Conservation (phyloP, 2,113 vertebrate genomes). For the Dendrocopos noguchii region DNA sequence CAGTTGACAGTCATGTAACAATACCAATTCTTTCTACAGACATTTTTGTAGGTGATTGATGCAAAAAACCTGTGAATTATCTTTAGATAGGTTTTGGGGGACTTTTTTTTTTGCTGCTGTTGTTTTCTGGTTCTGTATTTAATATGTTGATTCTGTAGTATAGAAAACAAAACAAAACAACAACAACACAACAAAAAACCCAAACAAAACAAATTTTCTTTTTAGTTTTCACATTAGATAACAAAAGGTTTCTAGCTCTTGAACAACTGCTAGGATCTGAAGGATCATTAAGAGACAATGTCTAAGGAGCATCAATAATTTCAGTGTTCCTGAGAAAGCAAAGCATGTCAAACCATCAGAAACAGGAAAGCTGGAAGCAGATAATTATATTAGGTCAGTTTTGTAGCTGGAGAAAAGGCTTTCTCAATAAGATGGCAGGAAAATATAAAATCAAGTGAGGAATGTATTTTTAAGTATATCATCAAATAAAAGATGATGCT, state of each 20-base stretch:
- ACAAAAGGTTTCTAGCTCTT: fast-evolving
- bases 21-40: not conserved
- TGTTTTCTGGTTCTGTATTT: fast-evolving
- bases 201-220: too few species aligned
- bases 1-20: not conserved
- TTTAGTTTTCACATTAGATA: not conserved
- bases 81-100: fast-evolving
- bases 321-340: not conserved
- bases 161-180: not conserved
- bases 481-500: not conserved
- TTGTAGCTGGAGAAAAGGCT: not conserved
- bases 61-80: not conserved
- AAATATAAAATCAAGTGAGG: not conserved
- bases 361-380: not conserved
- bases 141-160: not conserved
- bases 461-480: not conserved
- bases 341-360: not conserved
- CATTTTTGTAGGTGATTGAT: not conserved
- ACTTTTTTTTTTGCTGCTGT: not conserved
- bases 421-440: not conserved
- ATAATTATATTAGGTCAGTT: not conserved
- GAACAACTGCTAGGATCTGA: not conserved
- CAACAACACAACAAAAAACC: too few species aligned
- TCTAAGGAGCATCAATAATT: not conserved
- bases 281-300: not conserved